These are phyloP conservation scores for Acrobasis consociella DNA, from an alignment of 2,888 invertebrate genomes.

Conservation along the genomic window DNA sequence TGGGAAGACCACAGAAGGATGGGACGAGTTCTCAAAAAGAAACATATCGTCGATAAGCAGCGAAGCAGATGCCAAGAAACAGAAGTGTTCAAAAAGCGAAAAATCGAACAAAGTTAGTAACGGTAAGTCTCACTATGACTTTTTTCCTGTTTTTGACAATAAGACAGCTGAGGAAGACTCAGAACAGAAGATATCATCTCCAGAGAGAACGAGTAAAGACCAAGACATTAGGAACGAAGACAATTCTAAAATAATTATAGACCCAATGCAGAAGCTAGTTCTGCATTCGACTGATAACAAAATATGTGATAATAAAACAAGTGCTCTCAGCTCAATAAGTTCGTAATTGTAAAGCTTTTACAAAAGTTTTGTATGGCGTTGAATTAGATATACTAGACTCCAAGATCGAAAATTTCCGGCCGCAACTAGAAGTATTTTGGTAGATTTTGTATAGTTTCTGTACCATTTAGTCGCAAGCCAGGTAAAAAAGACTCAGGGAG, in stretches of 20 bases:
- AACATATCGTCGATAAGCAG: slow-evolving; percentile 67
- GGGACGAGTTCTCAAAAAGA: slow-evolving; percentile 73
- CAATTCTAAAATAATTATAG: slow-evolving; percentile 75
- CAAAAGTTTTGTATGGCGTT: slow-evolving; percentile 59
- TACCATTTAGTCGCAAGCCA: too few relatives aligned
- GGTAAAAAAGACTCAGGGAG: too few relatives aligned
- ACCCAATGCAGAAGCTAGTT: slow-evolving; percentile 79
- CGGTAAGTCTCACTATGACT: slow-evolving; percentile 71
- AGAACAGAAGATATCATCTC: neutral
- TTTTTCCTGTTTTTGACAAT: slow-evolving; percentile 77
- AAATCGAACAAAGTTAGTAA: slow-evolving; percentile 61
- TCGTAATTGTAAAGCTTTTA: slow-evolving; percentile 71
- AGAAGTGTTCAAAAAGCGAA: slow-evolving; percentile 54
- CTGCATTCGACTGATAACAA: slow-evolving; percentile 81
- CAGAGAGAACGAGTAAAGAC: slow-evolving; percentile 27
- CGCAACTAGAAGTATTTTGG: neutral
- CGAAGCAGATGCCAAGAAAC: slow-evolving; percentile 53
- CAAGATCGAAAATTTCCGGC: neutral
- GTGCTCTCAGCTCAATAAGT: slow-evolving; percentile 77
- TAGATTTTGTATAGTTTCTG: too few relatives aligned
- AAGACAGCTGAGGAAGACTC: slow-evolving; percentile 50
- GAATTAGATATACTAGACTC: slow-evolving; percentile 15
- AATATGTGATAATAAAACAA: slow-evolving; percentile 79
- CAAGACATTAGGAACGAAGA: slow-evolving; percentile 51
- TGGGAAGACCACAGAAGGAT: slow-evolving; percentile 63